Conservation (phyloP, 2,113 vertebrate species). For the Fulmarus glacialis region DNA sequence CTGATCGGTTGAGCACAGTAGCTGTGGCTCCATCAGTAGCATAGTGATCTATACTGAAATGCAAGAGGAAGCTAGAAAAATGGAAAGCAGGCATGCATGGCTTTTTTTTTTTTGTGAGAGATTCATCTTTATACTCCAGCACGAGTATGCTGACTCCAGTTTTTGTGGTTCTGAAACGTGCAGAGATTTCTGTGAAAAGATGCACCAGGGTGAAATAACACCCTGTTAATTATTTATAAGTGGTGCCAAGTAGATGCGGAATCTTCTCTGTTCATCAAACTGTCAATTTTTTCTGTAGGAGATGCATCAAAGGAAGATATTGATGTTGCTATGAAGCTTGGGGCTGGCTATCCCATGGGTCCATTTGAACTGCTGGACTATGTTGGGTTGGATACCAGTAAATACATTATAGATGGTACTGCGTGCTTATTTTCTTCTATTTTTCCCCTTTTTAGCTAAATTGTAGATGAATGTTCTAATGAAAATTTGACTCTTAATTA, state of each 20-base stretch:
- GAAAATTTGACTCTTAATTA: background rate
- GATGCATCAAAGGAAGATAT: constrained; percentile 97
- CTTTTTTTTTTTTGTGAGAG: background rate
- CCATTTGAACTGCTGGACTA: constrained; percentile 96
- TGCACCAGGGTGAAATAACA: constrained; percentile 34
- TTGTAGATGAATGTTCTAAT: background rate
- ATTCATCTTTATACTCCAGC: background rate
- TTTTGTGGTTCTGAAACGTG: constrained; percentile 19
- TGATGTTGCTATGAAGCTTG: constrained; percentile 94
- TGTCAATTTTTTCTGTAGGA: constrained; percentile 78
- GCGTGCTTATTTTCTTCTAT: background rate
- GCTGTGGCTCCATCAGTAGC: background rate
- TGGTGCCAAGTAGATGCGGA: background rate
- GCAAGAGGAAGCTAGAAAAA: background rate
- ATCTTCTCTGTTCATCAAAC: constrained; percentile 55
- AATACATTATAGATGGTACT: constrained; percentile 94
- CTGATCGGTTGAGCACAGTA: background rate
- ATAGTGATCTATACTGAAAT: background rate
- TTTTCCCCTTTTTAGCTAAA: background rate
- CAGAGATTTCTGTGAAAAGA: constrained; percentile 36
- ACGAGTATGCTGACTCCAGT: background rate
- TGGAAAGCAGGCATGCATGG: background rate
- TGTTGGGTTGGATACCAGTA: constrained; percentile 91
- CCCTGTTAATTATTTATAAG: constrained; percentile 51
- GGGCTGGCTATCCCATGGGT: constrained; percentile 95